Conservation (phyloP, 2,113 vertebrate genomes). For the Formicarius rufipectus region DNA sequence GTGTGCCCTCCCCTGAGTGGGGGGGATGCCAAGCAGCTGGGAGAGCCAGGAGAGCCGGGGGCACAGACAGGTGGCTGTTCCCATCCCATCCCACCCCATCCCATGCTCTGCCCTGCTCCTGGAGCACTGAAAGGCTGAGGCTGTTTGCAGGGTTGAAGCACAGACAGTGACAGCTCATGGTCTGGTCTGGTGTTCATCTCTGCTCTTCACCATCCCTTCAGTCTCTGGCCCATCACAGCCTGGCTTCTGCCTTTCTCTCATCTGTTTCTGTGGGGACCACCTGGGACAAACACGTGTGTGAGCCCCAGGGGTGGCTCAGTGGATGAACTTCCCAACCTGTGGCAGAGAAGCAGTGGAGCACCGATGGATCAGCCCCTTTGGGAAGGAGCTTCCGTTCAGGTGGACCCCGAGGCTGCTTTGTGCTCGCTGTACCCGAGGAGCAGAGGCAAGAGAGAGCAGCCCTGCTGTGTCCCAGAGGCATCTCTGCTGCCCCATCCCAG, state of each 20-base stretch:
- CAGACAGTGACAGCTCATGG: neutral
- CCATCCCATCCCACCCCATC: neutral
- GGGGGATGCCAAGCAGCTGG: slow-evolving; percentile 18
- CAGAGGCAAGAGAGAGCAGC: neutral
- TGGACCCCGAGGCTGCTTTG: neutral
- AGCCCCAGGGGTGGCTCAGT: neutral
- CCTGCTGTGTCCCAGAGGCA: neutral
- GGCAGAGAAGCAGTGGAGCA: neutral
- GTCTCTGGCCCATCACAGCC: neutral
- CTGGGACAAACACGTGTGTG: neutral
- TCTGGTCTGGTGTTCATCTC: neutral
- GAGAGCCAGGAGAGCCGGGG: neutral
- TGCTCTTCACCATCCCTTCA: neutral
- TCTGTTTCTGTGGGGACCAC: neutral
- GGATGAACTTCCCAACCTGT: neutral
- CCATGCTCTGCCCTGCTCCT: neutral
- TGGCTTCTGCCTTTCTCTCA: neutral
- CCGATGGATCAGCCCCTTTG: neutral
- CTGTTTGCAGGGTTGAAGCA: neutral
- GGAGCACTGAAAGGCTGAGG: neutral
- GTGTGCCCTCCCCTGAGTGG: slow-evolving; percentile 17
- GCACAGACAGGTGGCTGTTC: neutral
- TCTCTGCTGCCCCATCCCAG: neutral
- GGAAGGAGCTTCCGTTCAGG: neutral
- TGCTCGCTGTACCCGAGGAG: neutral